These are phyloP conservation scores for Danio albolineatus DNA, from an alignment of 2,797 vertebrate genomes.

Conservation along the genomic window DNA sequence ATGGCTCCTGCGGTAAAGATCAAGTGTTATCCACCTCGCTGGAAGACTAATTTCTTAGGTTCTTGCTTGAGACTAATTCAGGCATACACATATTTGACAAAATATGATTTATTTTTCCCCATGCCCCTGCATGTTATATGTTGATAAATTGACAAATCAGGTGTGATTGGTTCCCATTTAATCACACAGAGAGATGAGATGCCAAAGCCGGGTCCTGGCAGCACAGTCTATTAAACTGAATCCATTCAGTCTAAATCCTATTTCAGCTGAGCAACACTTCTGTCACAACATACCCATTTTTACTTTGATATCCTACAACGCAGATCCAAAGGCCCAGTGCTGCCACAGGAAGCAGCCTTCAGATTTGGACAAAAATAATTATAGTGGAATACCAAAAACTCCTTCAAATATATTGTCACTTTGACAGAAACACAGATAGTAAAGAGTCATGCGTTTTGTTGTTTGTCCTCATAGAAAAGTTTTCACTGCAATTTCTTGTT, in stretches of 20 bases:
- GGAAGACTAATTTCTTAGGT: conserved; percentile 69
- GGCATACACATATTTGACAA: conserved; percentile 67
- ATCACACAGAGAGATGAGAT: conserved; percentile 74
- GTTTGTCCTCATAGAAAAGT: background rate
- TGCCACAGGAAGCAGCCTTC: background rate
- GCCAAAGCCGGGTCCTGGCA: conserved; percentile 63
- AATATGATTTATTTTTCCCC: conserved; percentile 74
- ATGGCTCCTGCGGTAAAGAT: conserved; percentile 59
- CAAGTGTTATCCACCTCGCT: conserved; percentile 55
- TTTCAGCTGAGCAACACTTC: conserved; percentile 60
- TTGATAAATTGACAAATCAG: conserved; percentile 79
- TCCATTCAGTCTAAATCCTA: conserved; percentile 66
- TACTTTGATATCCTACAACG: conserved; percentile 62
- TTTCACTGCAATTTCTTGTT: background rate
- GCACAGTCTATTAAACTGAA: conserved; percentile 66
- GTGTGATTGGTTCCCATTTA: conserved; percentile 73
- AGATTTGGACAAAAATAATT: conserved; percentile 23
- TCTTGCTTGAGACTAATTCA: conserved; percentile 68
- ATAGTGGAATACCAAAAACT: background rate
- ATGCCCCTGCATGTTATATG: conserved; percentile 67
- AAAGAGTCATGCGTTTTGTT: background rate
- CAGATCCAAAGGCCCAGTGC: conserved; percentile 53
- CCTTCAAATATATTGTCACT: background rate
- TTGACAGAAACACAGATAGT: conserved; percentile 1
- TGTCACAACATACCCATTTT: conserved; percentile 63